These are phyloP conservation scores for Drosophila pegasa DNA, from an alignment of 2,888 invertebrate genomes.

Conservation along the genomic window DNA sequence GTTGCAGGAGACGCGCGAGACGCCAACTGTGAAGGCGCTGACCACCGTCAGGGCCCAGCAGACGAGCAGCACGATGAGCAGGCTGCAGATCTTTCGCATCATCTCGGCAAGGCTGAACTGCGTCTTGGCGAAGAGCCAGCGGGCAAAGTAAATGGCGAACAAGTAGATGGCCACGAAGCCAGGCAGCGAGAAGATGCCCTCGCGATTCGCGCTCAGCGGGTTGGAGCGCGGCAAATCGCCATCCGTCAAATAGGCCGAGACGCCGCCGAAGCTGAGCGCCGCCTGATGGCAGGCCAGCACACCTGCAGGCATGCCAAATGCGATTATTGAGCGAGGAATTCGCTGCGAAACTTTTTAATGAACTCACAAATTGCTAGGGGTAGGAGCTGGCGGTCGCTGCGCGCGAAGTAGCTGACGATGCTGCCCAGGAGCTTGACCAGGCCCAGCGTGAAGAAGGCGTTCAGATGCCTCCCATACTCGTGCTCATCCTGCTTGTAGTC, in stretches of 20 bases:
- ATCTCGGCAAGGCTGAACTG: slow-evolving; percentile 69
- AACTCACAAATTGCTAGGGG: slow-evolving; percentile 83
- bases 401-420: slow-evolving; percentile 76
- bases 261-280: slow-evolving; percentile 86
- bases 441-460: slow-evolving; percentile 98
- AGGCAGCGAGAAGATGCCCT: slow-evolving; percentile 94
- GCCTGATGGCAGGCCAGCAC: slow-evolving; percentile 89
- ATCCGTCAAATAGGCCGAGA: slow-evolving; percentile 90
- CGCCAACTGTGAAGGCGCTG: slow-evolving; percentile 86
- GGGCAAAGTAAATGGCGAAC: slow-evolving; percentile 89
- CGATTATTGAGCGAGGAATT: not conserved
- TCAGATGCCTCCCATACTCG: slow-evolving; percentile 99
- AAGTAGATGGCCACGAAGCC: slow-evolving; percentile 95
- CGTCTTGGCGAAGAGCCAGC: slow-evolving; percentile 84
- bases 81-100: slow-evolving; percentile 66
- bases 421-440: slow-evolving; percentile 91
- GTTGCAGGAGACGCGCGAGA: slow-evolving; percentile 94
- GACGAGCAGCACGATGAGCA: slow-evolving; percentile 70
- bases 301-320: slow-evolving; percentile 65
- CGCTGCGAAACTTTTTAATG: not conserved
- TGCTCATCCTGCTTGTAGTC: slow-evolving; percentile 95
- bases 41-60: slow-evolving; percentile 85
- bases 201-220: slow-evolving; percentile 93
- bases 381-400: slow-evolving; percentile 77
- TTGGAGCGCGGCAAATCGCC: slow-evolving; percentile 86